A percentile compares a stretch with the other conserved stretches of the same genome.
phyloP scores from a whole-genome alignment of 2,113 vertebrate genomes.

The Austrofundulus limnaeus region DNA sequence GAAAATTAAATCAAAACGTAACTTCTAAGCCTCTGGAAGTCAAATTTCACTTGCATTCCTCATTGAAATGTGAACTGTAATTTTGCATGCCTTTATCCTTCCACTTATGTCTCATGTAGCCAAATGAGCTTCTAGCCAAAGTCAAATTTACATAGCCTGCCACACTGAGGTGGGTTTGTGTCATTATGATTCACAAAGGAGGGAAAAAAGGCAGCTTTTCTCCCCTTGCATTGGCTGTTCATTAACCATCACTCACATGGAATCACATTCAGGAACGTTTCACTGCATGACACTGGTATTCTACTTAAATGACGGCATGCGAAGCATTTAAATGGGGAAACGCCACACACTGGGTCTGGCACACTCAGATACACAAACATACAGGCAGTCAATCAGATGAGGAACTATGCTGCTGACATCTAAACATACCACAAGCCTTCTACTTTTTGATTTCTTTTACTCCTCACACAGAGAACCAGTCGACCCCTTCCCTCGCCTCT shows the following conservation, averaged over 20 bases:
- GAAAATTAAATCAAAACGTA: not conserved
- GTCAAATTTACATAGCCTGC: constrained; percentile 38
- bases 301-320: constrained; percentile 15
- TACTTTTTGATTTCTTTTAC: constrained; percentile 52
- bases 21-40: not conserved
- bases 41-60: not conserved
- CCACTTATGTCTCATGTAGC: constrained; percentile 31
- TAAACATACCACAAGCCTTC: constrained; percentile 71
- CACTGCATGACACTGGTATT: constrained; percentile 16
- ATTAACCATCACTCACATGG: constrained; percentile 29
- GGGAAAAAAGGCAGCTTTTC: constrained; percentile 14
- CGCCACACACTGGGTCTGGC: not conserved
- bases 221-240: constrained; percentile 5
- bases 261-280: constrained; percentile 35
- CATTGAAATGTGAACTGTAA: not conserved
- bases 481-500: not conserved
- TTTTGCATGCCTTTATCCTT: constrained; percentile 9
- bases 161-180: constrained; percentile 10
- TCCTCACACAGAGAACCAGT: constrained; percentile 62
- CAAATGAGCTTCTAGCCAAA: constrained; percentile 31
- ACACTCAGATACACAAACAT: constrained; percentile 12
- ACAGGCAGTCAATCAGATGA: constrained; percentile 53
- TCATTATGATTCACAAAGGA: constrained; percentile 43
- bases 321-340: constrained; percentile 23
- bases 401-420: constrained; percentile 56